These are phyloP conservation scores for Phataginus tricuspis DNA, from an alignment of 2,797 vertebrate species.

Conservation along the genomic window DNA sequence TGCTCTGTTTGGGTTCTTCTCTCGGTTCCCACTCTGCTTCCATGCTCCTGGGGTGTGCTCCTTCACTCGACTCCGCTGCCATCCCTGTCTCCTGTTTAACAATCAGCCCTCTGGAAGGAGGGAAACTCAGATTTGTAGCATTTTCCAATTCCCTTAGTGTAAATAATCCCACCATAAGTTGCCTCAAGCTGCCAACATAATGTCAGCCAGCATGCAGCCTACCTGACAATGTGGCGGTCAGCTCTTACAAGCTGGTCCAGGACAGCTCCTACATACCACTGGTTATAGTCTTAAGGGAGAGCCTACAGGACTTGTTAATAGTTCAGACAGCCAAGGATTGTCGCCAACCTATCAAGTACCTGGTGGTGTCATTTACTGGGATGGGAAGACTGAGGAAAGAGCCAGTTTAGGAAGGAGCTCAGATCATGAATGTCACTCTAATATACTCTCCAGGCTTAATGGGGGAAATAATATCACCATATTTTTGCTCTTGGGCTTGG, in stretches of 20 bases:
- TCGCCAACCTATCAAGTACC: accelerated
- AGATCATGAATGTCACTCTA: not conserved
- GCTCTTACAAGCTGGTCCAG: not conserved
- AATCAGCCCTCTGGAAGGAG: not conserved
- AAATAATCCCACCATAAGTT: not conserved
- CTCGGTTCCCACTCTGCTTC: not conserved
- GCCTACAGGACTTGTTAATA: not conserved
- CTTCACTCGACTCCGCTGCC: not conserved
- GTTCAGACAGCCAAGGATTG: not conserved
- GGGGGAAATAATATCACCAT: not conserved
- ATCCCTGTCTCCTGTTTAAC: not conserved
- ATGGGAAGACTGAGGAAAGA: not conserved
- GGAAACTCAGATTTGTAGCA: not conserved
- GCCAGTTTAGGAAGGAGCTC: not conserved
- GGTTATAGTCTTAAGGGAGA: not conserved
- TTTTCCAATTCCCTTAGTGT: not conserved
- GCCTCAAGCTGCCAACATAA: not conserved
- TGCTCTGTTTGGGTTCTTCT: not conserved
- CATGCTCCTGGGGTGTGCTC: not conserved
- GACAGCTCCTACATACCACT: not conserved
- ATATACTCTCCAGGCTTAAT: not conserved
- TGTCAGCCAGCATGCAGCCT: not conserved
- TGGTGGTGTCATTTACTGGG: not conserved
- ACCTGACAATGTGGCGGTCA: not conserved
- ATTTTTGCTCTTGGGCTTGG: not conserved